These are phyloP conservation scores for Podarcis muralis DNA, from an alignment of 2,113 vertebrate genomes.

Conservation along the genomic window DNA sequence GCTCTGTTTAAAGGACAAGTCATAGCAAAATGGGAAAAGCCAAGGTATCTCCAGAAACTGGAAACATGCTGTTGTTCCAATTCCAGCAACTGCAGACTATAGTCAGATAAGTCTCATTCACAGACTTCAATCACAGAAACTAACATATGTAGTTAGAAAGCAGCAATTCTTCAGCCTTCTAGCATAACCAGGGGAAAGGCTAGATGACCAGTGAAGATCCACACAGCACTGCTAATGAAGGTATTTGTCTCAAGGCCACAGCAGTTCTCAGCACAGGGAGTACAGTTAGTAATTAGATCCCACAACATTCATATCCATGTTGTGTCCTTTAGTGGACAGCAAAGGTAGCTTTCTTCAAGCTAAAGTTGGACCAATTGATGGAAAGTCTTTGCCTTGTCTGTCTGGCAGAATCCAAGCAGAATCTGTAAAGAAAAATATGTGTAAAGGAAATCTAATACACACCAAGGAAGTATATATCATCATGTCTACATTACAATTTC, in stretches of 20 bases:
- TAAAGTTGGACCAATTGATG: conserved; percentile 99
- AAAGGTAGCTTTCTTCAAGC: conserved; percentile 97
- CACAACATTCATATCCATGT: conserved; percentile 66
- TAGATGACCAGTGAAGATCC: conserved; percentile 76
- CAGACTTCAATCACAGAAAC: conserved; percentile 92
- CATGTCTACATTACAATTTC: background rate
- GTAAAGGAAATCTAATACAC: background rate
- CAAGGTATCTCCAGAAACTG: conserved; percentile 78
- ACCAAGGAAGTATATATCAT: background rate
- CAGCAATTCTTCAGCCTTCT: conserved; percentile 81
- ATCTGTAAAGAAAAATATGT: conserved; percentile 75
- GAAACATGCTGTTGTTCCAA: conserved; percentile 75
- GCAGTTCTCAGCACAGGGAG: conserved; percentile 81
- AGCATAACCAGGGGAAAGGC: conserved; percentile 79
- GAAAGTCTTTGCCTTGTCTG: conserved; percentile 96
- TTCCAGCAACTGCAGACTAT: conserved; percentile 80
- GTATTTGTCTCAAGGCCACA: conserved; percentile 80
- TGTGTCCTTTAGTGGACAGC: conserved; percentile 87
- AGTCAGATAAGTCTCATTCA: conserved; percentile 85
- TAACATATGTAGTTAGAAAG: conserved; percentile 81
- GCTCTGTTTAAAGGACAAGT: conserved; percentile 79
- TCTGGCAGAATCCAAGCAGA: conserved; percentile 96
- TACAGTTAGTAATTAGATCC: conserved; percentile 76
- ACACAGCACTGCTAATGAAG: conserved; percentile 83
- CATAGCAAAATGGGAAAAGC: conserved; percentile 81